These are phyloP conservation scores for Drosophila erecta DNA, from an alignment of 1,140 invertebrate genomes.

Conservation along the genomic window DNA sequence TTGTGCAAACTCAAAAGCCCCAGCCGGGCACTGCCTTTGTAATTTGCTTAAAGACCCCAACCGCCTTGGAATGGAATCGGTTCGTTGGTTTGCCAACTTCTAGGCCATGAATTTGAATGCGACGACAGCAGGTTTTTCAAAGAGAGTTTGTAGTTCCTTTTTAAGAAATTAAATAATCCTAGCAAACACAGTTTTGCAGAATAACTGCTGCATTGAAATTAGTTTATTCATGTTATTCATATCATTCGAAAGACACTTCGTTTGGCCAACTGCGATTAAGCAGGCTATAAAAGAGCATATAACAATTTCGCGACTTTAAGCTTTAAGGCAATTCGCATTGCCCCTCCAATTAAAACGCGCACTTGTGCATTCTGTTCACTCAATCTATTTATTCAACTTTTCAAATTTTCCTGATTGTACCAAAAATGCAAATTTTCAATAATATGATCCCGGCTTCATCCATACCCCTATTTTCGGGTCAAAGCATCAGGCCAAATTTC, in stretches of 20 bases:
- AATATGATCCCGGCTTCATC: conserved; percentile 5
- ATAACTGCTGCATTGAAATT: too few species aligned
- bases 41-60: conserved; percentile 18
- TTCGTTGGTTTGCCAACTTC: neutral
- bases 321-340: too few species aligned
- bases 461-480: conserved; percentile 3
- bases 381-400: conserved; percentile 27
- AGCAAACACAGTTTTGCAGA: too few species aligned
- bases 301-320: neutral
- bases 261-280: too few species aligned
- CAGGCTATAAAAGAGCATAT: too few species aligned
- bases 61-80: conserved; percentile 4
- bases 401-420: conserved; percentile 32
- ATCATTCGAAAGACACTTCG: too few species aligned
- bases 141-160: neutral
- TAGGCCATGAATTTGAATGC: neutral
- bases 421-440: conserved; percentile 42
- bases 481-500: conserved; percentile 11
- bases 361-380: conserved; percentile 8
- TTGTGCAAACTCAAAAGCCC: conserved; percentile 29
- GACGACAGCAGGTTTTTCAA: neutral
- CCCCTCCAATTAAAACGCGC: neutral
- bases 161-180: neutral
- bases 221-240: too few species aligned
- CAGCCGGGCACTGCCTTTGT: conserved; percentile 11